phyloP scores from a whole-genome alignment of 2,888 invertebrate genomes.

The Electrophaes corylata region DNA sequence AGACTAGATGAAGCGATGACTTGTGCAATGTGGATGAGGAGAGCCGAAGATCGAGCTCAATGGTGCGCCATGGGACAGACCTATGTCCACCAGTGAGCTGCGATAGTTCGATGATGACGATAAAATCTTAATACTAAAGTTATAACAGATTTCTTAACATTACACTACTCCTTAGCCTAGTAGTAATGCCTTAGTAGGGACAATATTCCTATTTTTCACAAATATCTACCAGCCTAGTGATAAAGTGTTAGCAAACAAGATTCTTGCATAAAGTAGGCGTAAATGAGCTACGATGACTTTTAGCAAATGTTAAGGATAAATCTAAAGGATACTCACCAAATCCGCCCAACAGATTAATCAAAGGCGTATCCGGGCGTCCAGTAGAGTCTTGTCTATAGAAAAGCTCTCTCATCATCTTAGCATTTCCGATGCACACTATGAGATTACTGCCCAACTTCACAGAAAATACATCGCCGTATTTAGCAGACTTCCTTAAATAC shows the following conservation, averaged over 20 bases:
- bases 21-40: no score
- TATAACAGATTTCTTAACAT: no score
- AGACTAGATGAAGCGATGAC: no score
- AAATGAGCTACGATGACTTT: constrained; percentile 12
- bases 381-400: constrained; percentile 91
- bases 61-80: no score
- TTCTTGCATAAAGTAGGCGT: constrained; percentile 5
- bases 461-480: constrained; percentile 90
- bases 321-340: constrained; percentile 86
- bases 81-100: no score
- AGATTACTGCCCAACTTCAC: constrained; percentile 89
- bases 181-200: no score
- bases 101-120: no score
- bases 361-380: constrained; percentile 91
- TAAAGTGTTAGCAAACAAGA: constrained; percentile 20
- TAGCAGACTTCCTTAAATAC: constrained; percentile 88
- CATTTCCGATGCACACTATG: constrained; percentile 91
- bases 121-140: no score
- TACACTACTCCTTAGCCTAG: background rate
- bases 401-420: constrained; percentile 89
- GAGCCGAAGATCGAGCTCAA: no score
- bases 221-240: background rate
- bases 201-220: no score
- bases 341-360: constrained; percentile 90
- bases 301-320: constrained; percentile 12